Evolutionary conservation across 35 echinoderm and acorn worm genomes (phyloP).

Genomic region (Hemicentrotus pulcherrimus): DNA sequence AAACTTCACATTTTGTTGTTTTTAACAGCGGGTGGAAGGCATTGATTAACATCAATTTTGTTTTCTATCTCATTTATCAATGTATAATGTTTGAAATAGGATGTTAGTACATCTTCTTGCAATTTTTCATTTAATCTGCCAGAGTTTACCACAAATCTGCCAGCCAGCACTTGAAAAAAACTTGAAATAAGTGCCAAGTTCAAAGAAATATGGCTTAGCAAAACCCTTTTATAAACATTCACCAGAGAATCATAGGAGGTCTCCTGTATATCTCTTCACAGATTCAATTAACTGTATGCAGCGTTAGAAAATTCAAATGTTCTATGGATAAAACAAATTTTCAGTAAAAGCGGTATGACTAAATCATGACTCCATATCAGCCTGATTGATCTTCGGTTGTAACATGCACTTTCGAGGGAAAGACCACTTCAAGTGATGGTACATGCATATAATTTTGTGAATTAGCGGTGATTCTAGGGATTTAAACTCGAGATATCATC

Average conservation of each 20-base stretch:
- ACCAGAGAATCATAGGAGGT: background rate
- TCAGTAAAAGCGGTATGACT: background rate
- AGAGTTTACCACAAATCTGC: background rate
- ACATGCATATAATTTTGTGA: background rate
- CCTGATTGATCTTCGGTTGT: background rate
- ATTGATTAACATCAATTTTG: background rate
- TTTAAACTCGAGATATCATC: background rate
- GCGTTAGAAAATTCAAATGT: background rate
- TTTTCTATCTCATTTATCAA: background rate
- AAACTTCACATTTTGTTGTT: background rate
- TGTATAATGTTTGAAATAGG: background rate
- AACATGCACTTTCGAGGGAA: background rate
- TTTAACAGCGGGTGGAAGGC: background rate
- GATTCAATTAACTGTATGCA: background rate
- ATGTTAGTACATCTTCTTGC: background rate
- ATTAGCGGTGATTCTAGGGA: background rate
- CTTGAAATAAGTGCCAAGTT: too few relatives aligned
- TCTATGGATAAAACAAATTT: background rate
- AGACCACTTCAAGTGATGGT: background rate
- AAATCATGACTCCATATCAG: background rate
- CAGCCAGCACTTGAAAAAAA: background rate
- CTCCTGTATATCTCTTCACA: background rate
- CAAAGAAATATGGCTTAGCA: too few relatives aligned
- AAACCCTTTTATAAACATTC: background rate
- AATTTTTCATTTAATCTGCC: background rate